Evolutionary conservation across 2,113 vertebrate genomes (phyloP), one percentile per base, ranked within the genome.

Genomic region (Polyodon spathula): DNA sequence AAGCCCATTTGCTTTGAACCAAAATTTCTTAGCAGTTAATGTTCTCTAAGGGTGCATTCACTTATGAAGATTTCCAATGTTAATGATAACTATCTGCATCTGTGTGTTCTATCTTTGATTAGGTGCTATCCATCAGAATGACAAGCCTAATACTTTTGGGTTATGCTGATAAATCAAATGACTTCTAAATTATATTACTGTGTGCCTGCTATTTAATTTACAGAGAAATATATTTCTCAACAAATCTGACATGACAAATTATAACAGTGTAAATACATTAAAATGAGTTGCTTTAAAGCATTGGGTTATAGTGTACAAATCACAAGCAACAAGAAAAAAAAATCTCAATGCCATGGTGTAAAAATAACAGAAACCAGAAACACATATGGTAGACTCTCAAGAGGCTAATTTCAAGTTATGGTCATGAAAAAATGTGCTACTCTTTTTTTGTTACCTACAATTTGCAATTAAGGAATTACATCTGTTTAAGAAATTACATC

Each of bases 131-230:
- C 43, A 53, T 66, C 61, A 68, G 41, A 14, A 16, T 37, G 62
- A 67, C 68, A 67, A 59, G 54, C 37, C 41, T 43, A 67, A 67
- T 62, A 65, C 59, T 56, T 71, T 61, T 64, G 54, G 58, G 52
- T 66, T 58, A 55, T 63, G 68, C 55, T 66, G 58, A 71, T 62
- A 59, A 62, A 67, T 67, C 65, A 64, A 56, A 67, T 67, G 54
- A 52, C 43, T 48, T 59, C 51, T 14, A 67, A 67, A 67, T 71
- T 58, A 67, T 60, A 58, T 38, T 4, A 54, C 65, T 60, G 56
- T 50, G 56, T 44, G 54, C 16, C 55, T 55, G 50, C 37, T 58
- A 58, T 54, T 64, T 54, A 51, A 56, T 66, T 66, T 63, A 58
- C 41, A 52, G 42, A 40, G 58, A 40, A 12, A 56, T 61, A 51